Conservation (phyloP, 2,113 vertebrate genomes). For the Neolamprologus modestus region DNA sequence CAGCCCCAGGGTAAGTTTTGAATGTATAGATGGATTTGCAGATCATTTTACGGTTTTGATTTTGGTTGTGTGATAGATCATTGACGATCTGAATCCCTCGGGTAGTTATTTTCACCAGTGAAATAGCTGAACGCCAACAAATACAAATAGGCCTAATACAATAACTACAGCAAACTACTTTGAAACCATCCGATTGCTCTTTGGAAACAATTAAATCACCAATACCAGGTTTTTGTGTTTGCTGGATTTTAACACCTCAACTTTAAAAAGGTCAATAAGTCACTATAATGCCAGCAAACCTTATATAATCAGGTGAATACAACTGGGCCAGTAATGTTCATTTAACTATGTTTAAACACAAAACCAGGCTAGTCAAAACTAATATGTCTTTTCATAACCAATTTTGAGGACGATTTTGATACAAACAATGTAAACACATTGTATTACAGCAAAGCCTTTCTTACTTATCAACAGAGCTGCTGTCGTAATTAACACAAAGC, state of each 20-base stretch:
- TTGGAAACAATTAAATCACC: conserved; percentile 38
- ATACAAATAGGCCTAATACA: neutral
- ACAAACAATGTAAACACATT: neutral
- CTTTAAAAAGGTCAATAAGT: conserved; percentile 14
- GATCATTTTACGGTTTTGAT: conserved; percentile 30
- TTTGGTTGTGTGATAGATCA: conserved; percentile 40
- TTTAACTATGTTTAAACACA: neutral
- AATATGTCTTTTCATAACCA: neutral
- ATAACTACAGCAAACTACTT: neutral
- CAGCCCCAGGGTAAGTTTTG: conserved; percentile 38
- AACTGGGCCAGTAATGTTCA: neutral
- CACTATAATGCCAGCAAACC: conserved; percentile 8
- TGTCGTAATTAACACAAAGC: neutral
- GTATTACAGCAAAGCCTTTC: neutral
- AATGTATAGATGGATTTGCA: conserved; percentile 32
- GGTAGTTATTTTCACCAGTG: conserved; percentile 18
- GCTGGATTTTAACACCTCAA: conserved; percentile 39
- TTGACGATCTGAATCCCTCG: conserved; percentile 1
- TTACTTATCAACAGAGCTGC: neutral
- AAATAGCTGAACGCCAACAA: conserved; percentile 22
- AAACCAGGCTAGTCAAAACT: neutral
- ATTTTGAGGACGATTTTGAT: neutral
- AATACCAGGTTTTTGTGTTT: conserved; percentile 18
- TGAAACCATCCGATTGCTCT: conserved; percentile 13
- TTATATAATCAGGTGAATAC: neutral